phyloP scores from a whole-genome alignment of 2,113 vertebrate genomes.

The Marmota flaviventris region DNA sequence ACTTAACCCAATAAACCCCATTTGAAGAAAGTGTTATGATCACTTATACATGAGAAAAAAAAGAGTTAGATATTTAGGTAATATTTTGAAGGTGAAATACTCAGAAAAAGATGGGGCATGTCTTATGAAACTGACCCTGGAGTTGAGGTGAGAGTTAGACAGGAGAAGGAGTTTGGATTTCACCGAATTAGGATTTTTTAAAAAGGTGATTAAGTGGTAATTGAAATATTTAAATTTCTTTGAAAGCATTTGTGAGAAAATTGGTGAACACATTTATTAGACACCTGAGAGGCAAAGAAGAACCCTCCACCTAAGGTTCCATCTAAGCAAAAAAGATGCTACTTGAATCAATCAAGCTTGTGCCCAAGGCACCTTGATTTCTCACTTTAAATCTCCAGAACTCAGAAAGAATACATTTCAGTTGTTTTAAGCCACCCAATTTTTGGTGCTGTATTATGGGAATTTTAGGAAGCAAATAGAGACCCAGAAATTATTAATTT shows the following conservation, averaged over 20 bases:
- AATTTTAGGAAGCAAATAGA: not conserved
- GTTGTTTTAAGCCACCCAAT: not conserved
- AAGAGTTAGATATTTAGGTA: not conserved
- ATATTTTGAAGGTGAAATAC: not conserved
- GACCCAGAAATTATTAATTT: not conserved
- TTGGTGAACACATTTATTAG: not conserved
- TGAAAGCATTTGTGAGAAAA: not conserved
- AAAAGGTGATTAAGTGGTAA: not conserved
- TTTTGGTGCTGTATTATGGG: not conserved
- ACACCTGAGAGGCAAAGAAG: not conserved
- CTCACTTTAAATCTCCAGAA: not conserved
- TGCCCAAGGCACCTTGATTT: not conserved
- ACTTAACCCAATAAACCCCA: not conserved
- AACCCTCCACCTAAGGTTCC: no score
- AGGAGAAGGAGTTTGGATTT: not conserved
- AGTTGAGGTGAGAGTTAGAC: not conserved
- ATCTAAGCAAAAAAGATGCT: no score
- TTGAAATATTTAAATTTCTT: constrained; percentile 2
- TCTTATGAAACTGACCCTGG: not conserved
- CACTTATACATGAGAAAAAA: not conserved
- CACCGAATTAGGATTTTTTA: not conserved
- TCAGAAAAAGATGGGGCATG: not conserved
- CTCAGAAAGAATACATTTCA: not conserved
- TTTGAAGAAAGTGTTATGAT: not conserved
- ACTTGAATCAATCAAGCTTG: no score